Conservation (phyloP, 2,113 vertebrate genomes). For the Saimiri boliviensis region DNA sequence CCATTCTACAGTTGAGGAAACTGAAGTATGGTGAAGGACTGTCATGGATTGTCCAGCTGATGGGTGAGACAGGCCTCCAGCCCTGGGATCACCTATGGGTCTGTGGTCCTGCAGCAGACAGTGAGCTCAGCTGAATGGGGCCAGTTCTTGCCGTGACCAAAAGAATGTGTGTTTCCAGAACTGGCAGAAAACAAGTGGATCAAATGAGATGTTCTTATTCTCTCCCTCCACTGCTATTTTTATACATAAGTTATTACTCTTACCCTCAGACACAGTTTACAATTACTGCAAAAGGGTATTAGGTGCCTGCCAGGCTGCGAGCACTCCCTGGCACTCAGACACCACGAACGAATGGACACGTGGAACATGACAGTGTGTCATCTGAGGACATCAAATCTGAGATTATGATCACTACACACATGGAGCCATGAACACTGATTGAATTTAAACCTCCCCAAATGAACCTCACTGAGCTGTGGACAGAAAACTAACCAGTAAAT, state of each 20-base stretch:
- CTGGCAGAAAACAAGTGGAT: background rate
- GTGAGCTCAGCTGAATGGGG: no score
- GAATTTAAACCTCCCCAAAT: background rate
- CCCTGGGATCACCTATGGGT: accelerated
- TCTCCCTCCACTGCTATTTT: background rate
- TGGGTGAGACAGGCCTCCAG: accelerated
- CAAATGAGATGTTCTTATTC: background rate
- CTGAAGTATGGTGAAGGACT: background rate
- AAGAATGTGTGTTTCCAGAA: background rate
- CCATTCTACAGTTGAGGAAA: background rate
- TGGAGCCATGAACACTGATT: background rate
- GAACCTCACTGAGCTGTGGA: background rate
- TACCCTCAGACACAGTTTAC: background rate
- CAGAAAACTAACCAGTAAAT: background rate
- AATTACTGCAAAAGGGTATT: background rate
- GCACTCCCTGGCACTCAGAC: background rate
- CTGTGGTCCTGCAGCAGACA: accelerated
- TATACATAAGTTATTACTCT: background rate
- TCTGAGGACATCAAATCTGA: background rate
- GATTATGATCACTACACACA: accelerated
- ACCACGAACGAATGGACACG: accelerated
- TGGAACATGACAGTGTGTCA: accelerated
- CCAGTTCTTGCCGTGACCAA: background rate
- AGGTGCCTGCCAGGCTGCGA: accelerated
- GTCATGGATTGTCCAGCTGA: accelerated